Evolutionary conservation across 1,140 invertebrate species (phyloP).

Genomic region (Bombus difficillimus): DNA sequence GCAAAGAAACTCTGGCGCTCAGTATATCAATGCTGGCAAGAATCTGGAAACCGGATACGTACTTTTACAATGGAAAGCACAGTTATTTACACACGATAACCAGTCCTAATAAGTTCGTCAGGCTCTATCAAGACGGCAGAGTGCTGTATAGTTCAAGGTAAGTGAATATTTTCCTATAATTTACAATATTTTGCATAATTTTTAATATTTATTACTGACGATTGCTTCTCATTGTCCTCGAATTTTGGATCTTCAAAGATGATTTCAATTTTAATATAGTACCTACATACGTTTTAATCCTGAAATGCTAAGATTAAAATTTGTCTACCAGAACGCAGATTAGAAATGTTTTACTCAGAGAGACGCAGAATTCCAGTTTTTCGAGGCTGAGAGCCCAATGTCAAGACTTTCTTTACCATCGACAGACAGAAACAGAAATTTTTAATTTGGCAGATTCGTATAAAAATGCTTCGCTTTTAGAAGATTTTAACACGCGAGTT

Average conservation of each 20-base stretch:
- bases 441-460: background rate
- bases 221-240: background rate
- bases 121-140: slow-evolving; percentile 91
- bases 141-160: slow-evolving; percentile 94
- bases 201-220: background rate
- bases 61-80: slow-evolving; percentile 93
- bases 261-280: background rate
- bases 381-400: background rate
- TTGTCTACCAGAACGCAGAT: background rate
- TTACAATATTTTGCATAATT: background rate
- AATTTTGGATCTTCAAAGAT: background rate
- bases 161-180: background rate
- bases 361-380: background rate
- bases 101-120: slow-evolving; percentile 94
- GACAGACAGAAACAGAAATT: background rate
- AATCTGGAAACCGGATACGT: slow-evolving; percentile 96
- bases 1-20: slow-evolving; percentile 87
- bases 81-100: slow-evolving; percentile 95
- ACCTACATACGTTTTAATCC: background rate
- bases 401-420: background rate
- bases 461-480: background rate
- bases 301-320: background rate
- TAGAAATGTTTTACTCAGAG: background rate
- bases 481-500: background rate
- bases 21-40: slow-evolving; percentile 90